Evolutionary conservation across 2,888 invertebrate genomes (phyloP).

Genomic region (Agonum fuliginosum): DNA sequence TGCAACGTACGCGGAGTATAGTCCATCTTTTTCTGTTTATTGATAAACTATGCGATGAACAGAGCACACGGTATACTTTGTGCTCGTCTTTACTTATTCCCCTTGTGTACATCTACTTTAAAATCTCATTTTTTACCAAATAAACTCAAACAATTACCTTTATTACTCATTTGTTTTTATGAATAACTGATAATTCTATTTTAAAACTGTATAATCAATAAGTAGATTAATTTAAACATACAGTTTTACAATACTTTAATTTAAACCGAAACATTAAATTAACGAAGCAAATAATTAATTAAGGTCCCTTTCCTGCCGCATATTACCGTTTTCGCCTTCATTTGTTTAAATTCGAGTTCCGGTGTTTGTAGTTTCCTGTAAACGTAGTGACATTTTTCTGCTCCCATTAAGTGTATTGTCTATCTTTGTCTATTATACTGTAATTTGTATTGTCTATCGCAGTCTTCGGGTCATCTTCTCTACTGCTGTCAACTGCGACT

Average conservation of each 20-base stretch:
- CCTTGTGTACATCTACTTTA: conserved; percentile 31
- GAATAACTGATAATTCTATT: no score
- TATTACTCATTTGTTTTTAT: no score
- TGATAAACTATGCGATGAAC: background rate
- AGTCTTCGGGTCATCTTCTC: conserved; percentile 8
- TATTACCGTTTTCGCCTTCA: background rate
- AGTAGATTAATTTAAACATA: no score
- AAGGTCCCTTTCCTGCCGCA: background rate
- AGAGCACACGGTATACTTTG: background rate
- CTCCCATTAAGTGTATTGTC: background rate
- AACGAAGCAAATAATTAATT: no score
- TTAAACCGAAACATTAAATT: no score
- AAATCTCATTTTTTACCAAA: conserved; percentile 1
- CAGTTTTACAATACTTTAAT: no score
- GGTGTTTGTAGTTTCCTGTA: conserved; percentile 24
- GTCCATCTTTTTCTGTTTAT: conserved; percentile 4
- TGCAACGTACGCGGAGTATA: conserved; percentile 25
- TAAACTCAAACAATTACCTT: background rate
- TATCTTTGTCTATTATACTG: conserved; percentile 6
- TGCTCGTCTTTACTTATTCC: conserved; percentile 12
- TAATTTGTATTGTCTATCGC: background rate
- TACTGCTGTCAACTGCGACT: conserved; percentile 43
- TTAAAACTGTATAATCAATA: no score
- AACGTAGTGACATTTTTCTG: conserved; percentile 50
- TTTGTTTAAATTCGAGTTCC: background rate